phyloP scores from a whole-genome alignment of 2,888 invertebrate species.

The Acleris sparsana region DNA sequence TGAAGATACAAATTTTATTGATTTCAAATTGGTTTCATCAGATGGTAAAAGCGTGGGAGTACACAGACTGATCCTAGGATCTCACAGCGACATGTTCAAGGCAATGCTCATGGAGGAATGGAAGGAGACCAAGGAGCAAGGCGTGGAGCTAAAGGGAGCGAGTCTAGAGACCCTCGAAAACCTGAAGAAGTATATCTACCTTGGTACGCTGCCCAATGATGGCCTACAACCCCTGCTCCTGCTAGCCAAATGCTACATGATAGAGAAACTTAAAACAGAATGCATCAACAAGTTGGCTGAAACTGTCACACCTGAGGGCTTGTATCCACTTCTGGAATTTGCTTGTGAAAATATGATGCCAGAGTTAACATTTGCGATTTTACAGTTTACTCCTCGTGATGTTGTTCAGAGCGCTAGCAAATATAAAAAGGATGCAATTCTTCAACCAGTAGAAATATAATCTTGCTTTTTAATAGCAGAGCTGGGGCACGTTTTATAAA shows the following conservation, averaged over 20 bases:
- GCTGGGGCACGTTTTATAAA: no score
- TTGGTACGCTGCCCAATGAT: conserved; percentile 50
- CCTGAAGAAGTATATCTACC: conserved; percentile 58
- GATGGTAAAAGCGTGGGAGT: conserved; percentile 57
- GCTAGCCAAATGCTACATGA: conserved; percentile 57
- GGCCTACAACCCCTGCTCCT: conserved; percentile 56
- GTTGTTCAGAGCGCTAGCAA: conserved; percentile 47
- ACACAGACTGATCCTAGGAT: conserved; percentile 56
- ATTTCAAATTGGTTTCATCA: conserved; percentile 57
- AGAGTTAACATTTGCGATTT: conserved; percentile 50
- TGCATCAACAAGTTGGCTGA: conserved; percentile 54
- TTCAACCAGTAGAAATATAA: no score
- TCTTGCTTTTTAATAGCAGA: no score
- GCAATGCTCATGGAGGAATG: conserved; percentile 57
- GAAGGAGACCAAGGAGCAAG: conserved; percentile 55
- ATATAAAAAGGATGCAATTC: conserved; percentile 38
- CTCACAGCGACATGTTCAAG: conserved; percentile 56
- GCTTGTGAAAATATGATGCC: conserved; percentile 54
- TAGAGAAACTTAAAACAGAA: conserved; percentile 56
- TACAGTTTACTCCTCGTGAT: conserved; percentile 42
- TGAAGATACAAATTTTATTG: conserved; percentile 56
- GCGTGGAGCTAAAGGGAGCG: conserved; percentile 52
- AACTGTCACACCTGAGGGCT: conserved; percentile 43
- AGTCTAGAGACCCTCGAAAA: conserved; percentile 52
- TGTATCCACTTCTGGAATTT: conserved; percentile 54